Base-by-base conservation (phyloP, 30 jellyfish, hydroid and myxozoan genomes). In the Hydractinia echinata region DNA sequence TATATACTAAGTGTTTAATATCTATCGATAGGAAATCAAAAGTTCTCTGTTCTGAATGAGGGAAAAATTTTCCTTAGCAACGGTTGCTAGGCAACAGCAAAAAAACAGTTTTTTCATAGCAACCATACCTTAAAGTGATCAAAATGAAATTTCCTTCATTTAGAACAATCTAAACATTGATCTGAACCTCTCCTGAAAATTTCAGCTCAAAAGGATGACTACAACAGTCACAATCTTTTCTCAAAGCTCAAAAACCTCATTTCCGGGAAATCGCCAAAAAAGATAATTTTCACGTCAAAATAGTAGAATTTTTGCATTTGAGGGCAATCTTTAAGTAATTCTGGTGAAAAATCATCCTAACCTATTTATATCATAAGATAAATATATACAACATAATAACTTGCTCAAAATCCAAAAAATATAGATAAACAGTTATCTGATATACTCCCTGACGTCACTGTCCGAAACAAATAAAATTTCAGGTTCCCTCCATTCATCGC, bases 31-130 rank as follows among this genome's bases (percentile, higher is more conserved):
- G 78, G 3, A 13, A 67, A 67, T 67, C 14, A 67, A 67, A 67
- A 67, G 4, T 67, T 67, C 78, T 21, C n/a, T 67, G 78, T 67
- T 67, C 44, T 67, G 48, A 67, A 20, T 20, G 8, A 44, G 44
- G 13, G 44, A 67, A 9, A 9, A 9, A 9, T 19, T 19, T 67
- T 67, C 77, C 77, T 19, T 67, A 19, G 77, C 44, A 9, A 67
- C 77, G 44, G 77, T 67, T 67, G 77, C 77, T 67, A 67, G 77
- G 77, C 44, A 67, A 67, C 77, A 67, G 19, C 44, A 13, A 20
- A 67, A 67, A 67, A 67, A 67, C 77, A 13, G 13, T 13, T 67
- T 67, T 67, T 67, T 3, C 78, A 11, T 67, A 48, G 78, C n/a
- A 11, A 67, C 78, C 51, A 30, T 13, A 30, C 51, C 52, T 13